Conservation (phyloP, 2,888 invertebrate species). For the Homarus gammarus region DNA sequence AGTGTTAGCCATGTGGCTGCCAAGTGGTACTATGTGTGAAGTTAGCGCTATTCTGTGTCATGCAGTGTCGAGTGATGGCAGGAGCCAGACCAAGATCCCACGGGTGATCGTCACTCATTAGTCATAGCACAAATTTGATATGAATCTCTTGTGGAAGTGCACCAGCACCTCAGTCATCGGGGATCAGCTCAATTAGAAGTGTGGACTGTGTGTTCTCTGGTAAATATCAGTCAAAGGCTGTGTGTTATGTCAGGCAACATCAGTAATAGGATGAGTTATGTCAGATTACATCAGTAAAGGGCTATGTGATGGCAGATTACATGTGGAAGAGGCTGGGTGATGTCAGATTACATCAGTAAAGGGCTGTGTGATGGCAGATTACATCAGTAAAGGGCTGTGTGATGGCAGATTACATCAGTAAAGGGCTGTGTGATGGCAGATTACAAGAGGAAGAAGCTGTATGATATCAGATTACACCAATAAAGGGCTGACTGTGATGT, state of each 20-base stretch:
- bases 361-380: no score
- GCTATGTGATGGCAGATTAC: no score
- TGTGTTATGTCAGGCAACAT: neutral
- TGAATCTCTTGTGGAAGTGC: slow-evolving; percentile 21
- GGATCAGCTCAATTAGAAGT: slow-evolving; percentile 8
- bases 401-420: no score
- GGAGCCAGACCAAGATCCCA: slow-evolving; percentile 50
- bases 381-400: no score
- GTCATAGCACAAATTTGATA: slow-evolving; percentile 50
- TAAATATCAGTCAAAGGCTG: no score
- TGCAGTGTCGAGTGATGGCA: slow-evolving; percentile 62
- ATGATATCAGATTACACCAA: no score
- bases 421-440: no score
- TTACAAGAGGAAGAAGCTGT: no score
- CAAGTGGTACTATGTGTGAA: slow-evolving; percentile 73
- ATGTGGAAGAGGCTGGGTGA: no score
- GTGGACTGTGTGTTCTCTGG: neutral
- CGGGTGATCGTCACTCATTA: slow-evolving; percentile 50
- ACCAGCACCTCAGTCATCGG: slow-evolving; percentile 4
- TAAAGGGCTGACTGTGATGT: no score
- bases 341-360: no score
- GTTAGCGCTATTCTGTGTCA: slow-evolving; percentile 71
- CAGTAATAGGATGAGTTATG: neutral
- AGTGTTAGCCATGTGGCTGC: slow-evolving; percentile 70
- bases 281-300: no score